Evolutionary conservation across 2,797 vertebrate genomes (phyloP), one percentile per base, ranked within the genome.

Genomic region (Brachymystax lenok): DNA sequence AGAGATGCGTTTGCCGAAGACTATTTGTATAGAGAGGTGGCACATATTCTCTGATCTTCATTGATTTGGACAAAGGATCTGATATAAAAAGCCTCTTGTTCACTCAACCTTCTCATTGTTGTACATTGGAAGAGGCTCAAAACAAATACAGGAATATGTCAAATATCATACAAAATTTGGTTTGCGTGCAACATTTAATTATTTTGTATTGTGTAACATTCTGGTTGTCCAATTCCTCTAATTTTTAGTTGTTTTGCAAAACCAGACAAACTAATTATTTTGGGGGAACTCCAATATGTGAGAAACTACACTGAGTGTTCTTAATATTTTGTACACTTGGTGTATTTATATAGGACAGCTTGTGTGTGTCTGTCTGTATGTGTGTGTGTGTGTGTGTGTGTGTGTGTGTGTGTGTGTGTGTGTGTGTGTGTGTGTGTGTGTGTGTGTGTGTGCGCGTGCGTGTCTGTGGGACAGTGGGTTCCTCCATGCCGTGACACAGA

Each of bases 351-450:
- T 71, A 8, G 59, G n/a, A 40, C 30, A n/a, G 5, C 27, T 13
- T 73, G 30, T 74, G 72, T 63, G 28, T 73, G 71, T 69, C n/a
- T 76, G 1, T 5, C 30, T 70, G 72, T 77, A 35, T 74, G 78
- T 59, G 24, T 69, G 71, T 56, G 75, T 79, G 56, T 69, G 56
- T 81, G 19, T 54, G 50, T 79, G 79, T 30, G 66, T 74, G 33
- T 50, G 27, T 72, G 69, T 80, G 19, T 59, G 51, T 80, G 79
- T 33, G 66, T 74, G 35, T 46, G 27, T 73, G 67, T 61, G 64
- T 67, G 73, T 76, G 40, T 28, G 74, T n/a, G 50, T 7, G 21
- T 4, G 3, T 69, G 66, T 51, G 17, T 67, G 61, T 30, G 33
- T 24, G n/a, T 17, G 73, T 50, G 51, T n/a, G 6, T 19, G 17